A percentile compares a stretch with the other conserved stretches of the same genome.
These are phyloP conservation scores for Drosophila atripex DNA, from an alignment of 2,888 invertebrate species.

Conservation along the genomic window DNA sequence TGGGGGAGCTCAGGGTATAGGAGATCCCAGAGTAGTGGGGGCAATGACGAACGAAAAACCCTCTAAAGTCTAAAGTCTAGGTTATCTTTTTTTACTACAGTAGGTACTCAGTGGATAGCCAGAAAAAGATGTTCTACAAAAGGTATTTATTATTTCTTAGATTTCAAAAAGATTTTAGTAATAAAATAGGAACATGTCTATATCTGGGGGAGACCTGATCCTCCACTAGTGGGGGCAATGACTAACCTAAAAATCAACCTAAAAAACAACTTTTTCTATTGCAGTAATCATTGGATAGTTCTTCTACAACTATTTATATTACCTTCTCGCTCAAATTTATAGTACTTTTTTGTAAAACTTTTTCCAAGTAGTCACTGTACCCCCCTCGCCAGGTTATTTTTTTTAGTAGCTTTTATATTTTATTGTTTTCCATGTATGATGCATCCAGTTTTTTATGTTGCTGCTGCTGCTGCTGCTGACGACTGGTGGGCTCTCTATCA, in stretches of 20 bases:
- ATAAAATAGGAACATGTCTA: too few relatives aligned
- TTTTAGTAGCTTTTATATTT: conserved; percentile 45
- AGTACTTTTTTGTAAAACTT: background rate
- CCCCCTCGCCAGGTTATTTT: conserved; percentile 1
- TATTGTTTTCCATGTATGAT: conserved; percentile 44
- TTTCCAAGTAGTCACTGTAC: conserved; percentile 15
- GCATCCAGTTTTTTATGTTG: conserved; percentile 45
- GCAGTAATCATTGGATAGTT: background rate
- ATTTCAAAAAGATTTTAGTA: background rate
- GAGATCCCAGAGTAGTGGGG: conserved; percentile 16
- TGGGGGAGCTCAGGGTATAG: conserved; percentile 1
- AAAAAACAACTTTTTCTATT: background rate
- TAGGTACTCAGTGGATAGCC: too few relatives aligned
- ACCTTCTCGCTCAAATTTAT: too few relatives aligned
- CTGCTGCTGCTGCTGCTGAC: conserved; percentile 24
- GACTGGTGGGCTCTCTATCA: conserved; percentile 51
- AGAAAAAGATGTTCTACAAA: background rate
- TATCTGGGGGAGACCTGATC: too few relatives aligned
- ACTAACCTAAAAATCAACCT: too few relatives aligned
- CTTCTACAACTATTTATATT: too few relatives aligned
- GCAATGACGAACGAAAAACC: conserved; percentile 59
- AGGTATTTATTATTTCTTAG: conserved; percentile 12
- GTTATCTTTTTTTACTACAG: background rate
- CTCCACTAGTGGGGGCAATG: too few relatives aligned
- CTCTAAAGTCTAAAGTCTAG: background rate